Base-by-base conservation (phyloP, 2,888 invertebrate genomes). In the Xestoiulus laeticollis region DNA sequence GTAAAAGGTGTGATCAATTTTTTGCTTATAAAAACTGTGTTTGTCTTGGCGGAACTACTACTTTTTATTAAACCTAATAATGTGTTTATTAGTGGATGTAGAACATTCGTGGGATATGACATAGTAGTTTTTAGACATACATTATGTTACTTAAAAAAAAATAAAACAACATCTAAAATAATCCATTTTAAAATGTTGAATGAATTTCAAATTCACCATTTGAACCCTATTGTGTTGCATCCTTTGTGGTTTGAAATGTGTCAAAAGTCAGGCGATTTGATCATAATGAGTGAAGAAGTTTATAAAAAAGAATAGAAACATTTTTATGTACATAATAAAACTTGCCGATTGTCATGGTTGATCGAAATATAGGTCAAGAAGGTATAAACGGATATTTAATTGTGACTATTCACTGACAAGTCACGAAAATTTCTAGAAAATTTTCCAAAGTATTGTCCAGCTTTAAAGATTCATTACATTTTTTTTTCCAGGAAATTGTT, bases 211-310 rank as follows among this genome's bases (percentile, higher is more conserved):
- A 78, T 78, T 78, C 78, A 78, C 30, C 30, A 78, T 78, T 78
- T 78, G 78, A 78, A 78, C 30, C 78, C 78, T 26, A 78, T 78
- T 30, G 78, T 78, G 78, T 78, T 78, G 30, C 30, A 30, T 78
- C 78, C 78, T 78, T 68, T 26, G 26, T 68, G 26, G 4, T 78
- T 16, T 78, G 78, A 8, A 30, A 30, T 30, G 78, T 78, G 78
- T 78, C 78, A 78, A 30, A 78, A 78, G 78, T 30, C 26, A 30
- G 16, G 30, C 30, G 78, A 30, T 78, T 78, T 78, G 30, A 78
- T 78, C 78, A 30, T 78, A 30, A 30, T 78, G 30, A 30, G 26
- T 16, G 30, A 78, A 32, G 78, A 78, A 32, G 30, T 30, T 30
- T 30, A 30, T 78, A 32, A 78, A 30, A n/a, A 48, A 78, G 26